Base-by-base conservation (phyloP, 1,140 invertebrate species). In the Anoplolepis gracilipes region DNA sequence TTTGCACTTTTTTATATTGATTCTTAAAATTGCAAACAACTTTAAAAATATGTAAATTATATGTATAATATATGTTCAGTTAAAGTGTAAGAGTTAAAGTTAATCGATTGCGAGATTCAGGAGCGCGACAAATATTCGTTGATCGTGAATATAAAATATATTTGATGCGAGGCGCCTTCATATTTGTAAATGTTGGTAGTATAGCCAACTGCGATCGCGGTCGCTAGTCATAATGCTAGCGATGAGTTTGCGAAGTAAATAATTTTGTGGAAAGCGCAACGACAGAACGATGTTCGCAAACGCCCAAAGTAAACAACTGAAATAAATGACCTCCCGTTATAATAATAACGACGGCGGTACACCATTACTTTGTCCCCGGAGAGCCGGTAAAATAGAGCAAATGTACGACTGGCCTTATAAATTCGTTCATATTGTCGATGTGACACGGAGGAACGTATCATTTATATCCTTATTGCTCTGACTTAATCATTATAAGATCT, bases 271-370 rank as follows among this genome's bases (percentile, higher is more conserved):
- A 70, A 62, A 72, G 79, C 42, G 42, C 28, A 90, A 84, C 53
- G 86, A 90, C 84, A 90, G 78, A 57, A 75, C 28, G 42, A 67
- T 70, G 70, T 53, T 55, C 64, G 73, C 55, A 79, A 88, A 90
- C 86, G 65, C 61, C 86, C 84, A 90, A 88, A 79, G 76, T 72
- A 90, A 90, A 90, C 85, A 90, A 88, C 84, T 77, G 85, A 90
- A 90, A 90, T 90, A 90, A 90, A 90, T 70, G 84, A 59, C 86
- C 84, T 90, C 85, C 36, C 62, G 86, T 90, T 88, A 88, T 86
- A 90, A 90, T 90, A 88, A 81, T 90, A 86, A 86, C 78, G 76
- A 46, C 61, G 69, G 22, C 73, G 46, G 75, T 86, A 39, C 57
- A 76, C 69, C 84, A 88, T 88, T 30, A 79, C 55, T 55, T 88